A percentile compares a stretch with the other conserved stretches of the same genome.
These are phyloP conservation scores for Eilema depressum DNA, from an alignment of 2,888 invertebrate genomes.

Conservation along the genomic window DNA sequence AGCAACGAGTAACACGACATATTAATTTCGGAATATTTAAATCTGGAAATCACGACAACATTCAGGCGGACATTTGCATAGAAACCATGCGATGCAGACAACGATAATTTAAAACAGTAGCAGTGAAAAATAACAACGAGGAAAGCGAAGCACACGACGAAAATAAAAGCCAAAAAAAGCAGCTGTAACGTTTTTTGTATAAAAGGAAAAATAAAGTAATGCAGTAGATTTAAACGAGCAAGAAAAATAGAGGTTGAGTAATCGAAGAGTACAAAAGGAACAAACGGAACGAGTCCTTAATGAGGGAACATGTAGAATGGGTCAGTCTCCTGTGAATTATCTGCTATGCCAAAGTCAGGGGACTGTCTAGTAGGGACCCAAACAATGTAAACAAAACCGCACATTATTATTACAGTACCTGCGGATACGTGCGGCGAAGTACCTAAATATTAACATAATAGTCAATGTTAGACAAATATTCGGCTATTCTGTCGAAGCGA, in stretches of 20 bases:
- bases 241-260: constrained; percentile 55
- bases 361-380: constrained; percentile 44
- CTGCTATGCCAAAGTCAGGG: constrained; percentile 53
- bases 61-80: constrained; percentile 50
- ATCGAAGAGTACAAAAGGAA: constrained; percentile 56
- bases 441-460: constrained; percentile 52
- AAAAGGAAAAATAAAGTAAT: constrained; percentile 55
- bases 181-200: constrained; percentile 44
- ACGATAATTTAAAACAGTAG: constrained; percentile 76
- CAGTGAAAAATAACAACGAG: constrained; percentile 67
- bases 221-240: constrained; percentile 56
- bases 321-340: constrained; percentile 61
- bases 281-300: constrained; percentile 59
- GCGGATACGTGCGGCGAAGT: constrained; percentile 32
- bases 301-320: constrained; percentile 64
- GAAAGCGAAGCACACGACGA: constrained; percentile 57
- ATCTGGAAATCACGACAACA: constrained; percentile 68
- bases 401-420: constrained; percentile 48
- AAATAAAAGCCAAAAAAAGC: constrained; percentile 69
- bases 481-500: constrained; percentile 54
- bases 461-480: constrained; percentile 56
- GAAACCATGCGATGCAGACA: constrained; percentile 71
- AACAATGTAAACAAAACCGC: constrained; percentile 60
- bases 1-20: constrained; percentile 47
- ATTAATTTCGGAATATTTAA: constrained; percentile 23